phyloP scores from a whole-genome alignment of 1,140 invertebrate species.

The Watersipora subatra region DNA sequence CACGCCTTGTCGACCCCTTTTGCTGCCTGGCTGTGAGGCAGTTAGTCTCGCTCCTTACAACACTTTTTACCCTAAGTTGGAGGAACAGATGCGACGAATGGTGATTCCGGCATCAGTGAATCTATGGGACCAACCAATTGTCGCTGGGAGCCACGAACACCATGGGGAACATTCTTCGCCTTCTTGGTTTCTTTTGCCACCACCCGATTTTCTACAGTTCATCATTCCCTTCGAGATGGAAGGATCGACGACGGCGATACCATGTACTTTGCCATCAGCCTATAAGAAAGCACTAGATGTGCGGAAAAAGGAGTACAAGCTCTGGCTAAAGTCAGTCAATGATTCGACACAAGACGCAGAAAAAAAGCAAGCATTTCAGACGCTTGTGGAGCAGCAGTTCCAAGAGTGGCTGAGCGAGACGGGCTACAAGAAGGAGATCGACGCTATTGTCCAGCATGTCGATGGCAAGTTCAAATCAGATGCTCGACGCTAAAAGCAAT shows the following conservation, averaged over 20 bases:
- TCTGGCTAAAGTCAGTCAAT: background rate
- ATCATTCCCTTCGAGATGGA: background rate
- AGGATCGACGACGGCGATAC: background rate
- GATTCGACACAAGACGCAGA: background rate
- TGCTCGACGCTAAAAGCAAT: background rate
- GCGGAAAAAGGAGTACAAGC: background rate
- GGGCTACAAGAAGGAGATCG: slow-evolving; percentile 31
- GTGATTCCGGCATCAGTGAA: slow-evolving; percentile 24
- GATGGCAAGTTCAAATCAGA: background rate
- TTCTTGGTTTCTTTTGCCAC: background rate
- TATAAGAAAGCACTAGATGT: slow-evolving; percentile 3
- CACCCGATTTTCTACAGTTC: background rate
- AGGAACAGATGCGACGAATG: slow-evolving; percentile 28
- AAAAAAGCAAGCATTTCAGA: slow-evolving; percentile 1
- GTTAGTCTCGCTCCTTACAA: slow-evolving; percentile 36
- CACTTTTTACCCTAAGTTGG: slow-evolving; percentile 31
- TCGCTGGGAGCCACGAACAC: slow-evolving; percentile 39
- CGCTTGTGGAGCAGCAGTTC: slow-evolving; percentile 3
- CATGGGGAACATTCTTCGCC: background rate
- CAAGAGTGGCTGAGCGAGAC: slow-evolving; percentile 31
- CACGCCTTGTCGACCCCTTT: slow-evolving; percentile 32
- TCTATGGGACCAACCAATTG: slow-evolving; percentile 35
- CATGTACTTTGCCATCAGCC: background rate
- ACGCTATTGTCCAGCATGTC: slow-evolving; percentile 5
- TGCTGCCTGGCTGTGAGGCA: slow-evolving; percentile 32